Percentiles rank a stretch among this genome's conserved stretches.
These are phyloP conservation scores for Corvus hawaiiensis DNA, from an alignment of 2,113 vertebrate species.

Conservation along the genomic window DNA sequence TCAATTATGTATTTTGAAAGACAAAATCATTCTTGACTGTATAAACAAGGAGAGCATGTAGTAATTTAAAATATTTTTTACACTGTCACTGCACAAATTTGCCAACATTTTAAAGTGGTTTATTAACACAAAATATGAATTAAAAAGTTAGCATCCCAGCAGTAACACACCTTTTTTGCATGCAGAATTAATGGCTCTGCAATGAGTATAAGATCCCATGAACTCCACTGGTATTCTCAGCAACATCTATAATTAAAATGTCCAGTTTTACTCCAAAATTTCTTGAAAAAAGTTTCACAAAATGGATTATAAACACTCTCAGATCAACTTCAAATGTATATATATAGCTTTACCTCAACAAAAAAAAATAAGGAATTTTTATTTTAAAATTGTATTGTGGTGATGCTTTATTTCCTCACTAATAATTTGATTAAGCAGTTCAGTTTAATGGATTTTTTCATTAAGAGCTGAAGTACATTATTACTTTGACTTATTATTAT, in stretches of 20 bases:
- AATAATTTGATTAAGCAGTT: background rate
- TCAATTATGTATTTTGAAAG: background rate
- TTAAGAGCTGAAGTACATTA: background rate
- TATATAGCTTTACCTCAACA: background rate
- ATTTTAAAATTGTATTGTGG: background rate
- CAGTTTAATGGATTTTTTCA: background rate
- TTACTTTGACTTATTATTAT: background rate
- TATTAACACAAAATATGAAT: background rate
- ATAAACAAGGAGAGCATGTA: background rate
- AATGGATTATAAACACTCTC: background rate
- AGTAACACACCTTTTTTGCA: background rate
- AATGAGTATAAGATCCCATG: background rate
- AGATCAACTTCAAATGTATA: background rate
- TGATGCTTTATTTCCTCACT: background rate
- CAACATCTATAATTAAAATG: background rate
- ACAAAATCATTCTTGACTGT: background rate
- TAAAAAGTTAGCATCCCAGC: background rate
- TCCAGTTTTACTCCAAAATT: background rate
- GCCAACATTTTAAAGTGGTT: background rate
- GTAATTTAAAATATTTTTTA: background rate
- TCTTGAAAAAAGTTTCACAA: background rate
- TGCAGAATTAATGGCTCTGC: background rate
- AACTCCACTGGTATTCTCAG: background rate
- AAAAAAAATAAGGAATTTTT: background rate
- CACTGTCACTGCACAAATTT: background rate